Percentiles rank a stretch among this genome's conserved stretches.
Conservation (phyloP, 2,888 invertebrate species). For the Caenorhabditis zanzibari region DNA sequence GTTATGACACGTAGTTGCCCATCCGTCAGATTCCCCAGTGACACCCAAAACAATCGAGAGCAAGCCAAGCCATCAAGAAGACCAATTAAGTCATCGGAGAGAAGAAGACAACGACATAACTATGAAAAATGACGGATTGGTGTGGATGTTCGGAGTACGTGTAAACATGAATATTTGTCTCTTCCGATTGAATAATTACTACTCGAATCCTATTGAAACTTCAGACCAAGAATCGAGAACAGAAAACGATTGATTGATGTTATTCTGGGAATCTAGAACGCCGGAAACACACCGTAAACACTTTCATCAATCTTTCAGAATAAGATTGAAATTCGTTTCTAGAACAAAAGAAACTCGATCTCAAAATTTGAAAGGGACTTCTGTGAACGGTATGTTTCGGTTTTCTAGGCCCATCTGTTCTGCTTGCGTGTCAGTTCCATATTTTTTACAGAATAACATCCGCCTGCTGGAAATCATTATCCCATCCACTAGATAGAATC, state of each 20-base stretch:
- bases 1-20: conserved; percentile 54
- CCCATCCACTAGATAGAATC: too few species aligned
- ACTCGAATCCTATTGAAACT: background rate
- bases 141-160: background rate
- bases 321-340: background rate
- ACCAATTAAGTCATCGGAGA: conserved; percentile 48
- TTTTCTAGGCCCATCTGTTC: too few species aligned
- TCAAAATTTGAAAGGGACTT: background rate
- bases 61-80: background rate
- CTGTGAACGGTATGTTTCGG: too few species aligned
- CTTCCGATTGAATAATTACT: conserved; percentile 7
- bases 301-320: conserved; percentile 16
- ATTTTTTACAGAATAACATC: too few species aligned
- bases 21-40: conserved; percentile 46
- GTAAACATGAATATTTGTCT: conserved; percentile 44
- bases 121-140: conserved; percentile 47
- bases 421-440: too few species aligned
- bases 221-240: background rate
- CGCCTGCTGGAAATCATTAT: too few species aligned
- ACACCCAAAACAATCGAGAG: conserved; percentile 54
- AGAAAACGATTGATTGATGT: background rate
- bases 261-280: background rate
- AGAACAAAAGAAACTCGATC: too few species aligned
- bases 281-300: too few species aligned
- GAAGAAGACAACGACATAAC: conserved; percentile 24